Evolutionary conservation across 2,797 vertebrate genomes (phyloP), one percentile per base, ranked within the genome.

Genomic region (Galaxias olidus): DNA sequence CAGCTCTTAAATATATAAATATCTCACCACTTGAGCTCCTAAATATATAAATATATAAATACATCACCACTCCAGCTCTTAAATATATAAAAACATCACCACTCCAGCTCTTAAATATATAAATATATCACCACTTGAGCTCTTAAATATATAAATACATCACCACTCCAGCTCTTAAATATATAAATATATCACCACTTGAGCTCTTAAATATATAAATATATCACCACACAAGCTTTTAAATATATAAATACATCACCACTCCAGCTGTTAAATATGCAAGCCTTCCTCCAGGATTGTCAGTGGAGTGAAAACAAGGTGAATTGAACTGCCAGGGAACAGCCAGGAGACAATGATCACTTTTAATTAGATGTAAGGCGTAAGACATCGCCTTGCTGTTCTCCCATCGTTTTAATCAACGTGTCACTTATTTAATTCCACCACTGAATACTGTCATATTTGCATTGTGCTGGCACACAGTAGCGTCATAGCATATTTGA

Each of bases 321-420:
- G 50, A 73, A 91, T 81, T 88, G 77, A 83, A 80, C 84, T 89
- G 76, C 87, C 88, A 81, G 43, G 67, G 69, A 86, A 81, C 78
- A 76, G 75, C 70, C 65, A 73, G 85, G 81, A 84, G 84, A 84
- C 80, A 79, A 46, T 87, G 83, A 90, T 88, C 76, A 79, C 82
- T 84, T 92, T 93, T 93, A 86, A 91, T 92, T 87, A 77, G 81
- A 66, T 82, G 46, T 76, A 84, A 87, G 80, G 73, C 74, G 11
- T 65, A 71, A 74, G 69, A 80, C 80, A 70, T 79, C 53, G 73
- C 81, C 75, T 53, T 80, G 78, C 75, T 87, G 66, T 83, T 56
- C 85, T 85, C 76, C 71, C 73, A 63, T 60, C 59, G 75, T 85
- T 88, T 92, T 87, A 84, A 92, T 92, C 86, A 81, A 78, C 55